A percentile compares a stretch with the other conserved stretches of the same genome.
Conservation (phyloP, 2,113 vertebrate genomes). For the Falco punctatus region DNA sequence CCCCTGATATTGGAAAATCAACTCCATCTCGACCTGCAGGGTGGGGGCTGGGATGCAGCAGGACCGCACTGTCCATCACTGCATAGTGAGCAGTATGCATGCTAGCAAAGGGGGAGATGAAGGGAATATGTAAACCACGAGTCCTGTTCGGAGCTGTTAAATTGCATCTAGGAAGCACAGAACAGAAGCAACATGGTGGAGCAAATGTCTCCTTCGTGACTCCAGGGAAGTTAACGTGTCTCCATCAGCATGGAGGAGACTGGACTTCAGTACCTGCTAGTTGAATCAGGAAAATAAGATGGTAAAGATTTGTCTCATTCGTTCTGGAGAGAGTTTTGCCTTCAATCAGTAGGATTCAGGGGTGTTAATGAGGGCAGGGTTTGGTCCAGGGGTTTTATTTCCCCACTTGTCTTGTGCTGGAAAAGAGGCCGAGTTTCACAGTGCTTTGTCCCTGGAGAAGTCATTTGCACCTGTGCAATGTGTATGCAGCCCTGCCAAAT, state of each 20-base stretch:
- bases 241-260: neutral
- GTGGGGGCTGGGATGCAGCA: neutral
- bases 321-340: neutral
- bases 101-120: neutral
- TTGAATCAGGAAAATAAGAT: neutral
- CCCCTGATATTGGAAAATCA: conserved; percentile 23
- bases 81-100: neutral
- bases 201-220: neutral
- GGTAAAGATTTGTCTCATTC: neutral
- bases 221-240: neutral
- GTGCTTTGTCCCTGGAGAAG: conserved; percentile 48
- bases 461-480: conserved; percentile 50
- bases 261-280: neutral
- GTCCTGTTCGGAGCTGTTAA: neutral
- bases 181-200: neutral
- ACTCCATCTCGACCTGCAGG: neutral
- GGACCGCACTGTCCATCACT: neutral
- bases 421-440: neutral
- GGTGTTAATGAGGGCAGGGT: conserved; percentile 43
- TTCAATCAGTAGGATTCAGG: neutral
- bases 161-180: neutral
- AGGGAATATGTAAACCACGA: neutral
- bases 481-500: conserved; percentile 36
- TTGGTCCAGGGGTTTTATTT: conserved; percentile 54
- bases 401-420: conserved; percentile 28